Base-by-base conservation (phyloP, 30 jellyfish, hydroid and myxozoan genomes). In the Nemopilema nomurai region DNA sequence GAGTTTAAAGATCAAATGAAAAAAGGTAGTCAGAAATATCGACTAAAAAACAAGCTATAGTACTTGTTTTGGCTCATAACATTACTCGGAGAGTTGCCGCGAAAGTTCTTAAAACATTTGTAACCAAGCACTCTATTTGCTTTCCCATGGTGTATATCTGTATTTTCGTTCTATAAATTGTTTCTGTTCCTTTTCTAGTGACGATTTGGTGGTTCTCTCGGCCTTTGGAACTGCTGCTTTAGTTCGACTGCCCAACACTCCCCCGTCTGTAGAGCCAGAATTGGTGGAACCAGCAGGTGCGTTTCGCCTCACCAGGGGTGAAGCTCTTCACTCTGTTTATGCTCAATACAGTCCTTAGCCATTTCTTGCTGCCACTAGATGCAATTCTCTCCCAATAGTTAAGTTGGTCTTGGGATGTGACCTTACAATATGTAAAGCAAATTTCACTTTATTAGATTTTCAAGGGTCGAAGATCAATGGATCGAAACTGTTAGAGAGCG, bases 201-300 rank as follows among this genome's bases (percentile, higher is more conserved):
- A 93, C 65, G 98, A 93, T 74, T 49, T 93, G 70, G 81, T 88
- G 78, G 83, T 93, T 30, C 84, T 93, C 13, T 70, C 96, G 26
- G 98, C 98, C 27, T 67, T 71, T 85, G 98, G 98, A 23, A 93
- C 98, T 0, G 98, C 98, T 18, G 98, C 97, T 18, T 81, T 89
- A 13, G 67, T 89, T 26, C 75, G 87, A 1, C 57, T 80, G 41
- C 92, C 96, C 0, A 91, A 89, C 18, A 41, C 57, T 41, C 17
- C 30, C 28, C 33, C 83, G 57, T 41, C 57, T 3, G 8, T 29
- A 4, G 49, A 28, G 13, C 57, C 57, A 41, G 57, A 41, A 41
- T 41, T 41, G 57, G 6, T 41, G 57, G 57, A 41, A 13, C 57
- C n/a, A n/a, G n/a, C n/a, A n/a, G n/a, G n/a, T n/a, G n/a, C n/a